Evolutionary conservation across 1,140 invertebrate species (phyloP).

Genomic region (Drosophila ambigua): DNA sequence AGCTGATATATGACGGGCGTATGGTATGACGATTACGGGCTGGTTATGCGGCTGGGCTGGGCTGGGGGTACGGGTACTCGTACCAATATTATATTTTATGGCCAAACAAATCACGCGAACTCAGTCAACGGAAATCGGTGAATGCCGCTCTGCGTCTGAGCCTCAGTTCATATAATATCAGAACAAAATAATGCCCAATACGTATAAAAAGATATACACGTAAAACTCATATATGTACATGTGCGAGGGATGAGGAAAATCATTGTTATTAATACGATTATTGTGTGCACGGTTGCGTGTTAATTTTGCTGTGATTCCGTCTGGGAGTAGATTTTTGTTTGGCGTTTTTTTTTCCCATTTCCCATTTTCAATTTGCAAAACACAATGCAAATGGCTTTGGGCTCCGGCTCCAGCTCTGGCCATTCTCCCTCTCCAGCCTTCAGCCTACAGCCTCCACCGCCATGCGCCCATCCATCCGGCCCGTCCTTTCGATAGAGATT

Average conservation of each 20-base stretch:
- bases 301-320: conserved; percentile 76
- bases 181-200: conserved; percentile 40
- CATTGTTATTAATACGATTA: conserved; percentile 81
- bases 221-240: too few species aligned
- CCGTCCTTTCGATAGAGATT: conserved; percentile 40
- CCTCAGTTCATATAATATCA: conserved; percentile 28
- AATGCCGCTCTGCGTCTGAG: conserved; percentile 30
- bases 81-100: conserved; percentile 51
- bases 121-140: conserved; percentile 34
- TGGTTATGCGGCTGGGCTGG: conserved; percentile 16
- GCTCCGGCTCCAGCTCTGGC: background rate
- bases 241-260: conserved; percentile 32
- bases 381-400: conserved; percentile 52
- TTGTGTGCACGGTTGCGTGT: conserved; percentile 82
- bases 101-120: conserved; percentile 55
- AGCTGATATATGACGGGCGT: conserved; percentile 26
- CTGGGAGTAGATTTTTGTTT: conserved; percentile 29
- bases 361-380: conserved; percentile 51
- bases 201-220: conserved; percentile 6
- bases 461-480: background rate
- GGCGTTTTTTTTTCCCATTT: background rate
- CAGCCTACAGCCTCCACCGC: background rate
- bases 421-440: background rate
- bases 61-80: conserved; percentile 1
- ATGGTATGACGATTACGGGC: conserved; percentile 37